These are phyloP conservation scores for Tarsius wallacei DNA, from an alignment of 2,797 vertebrate genomes.

Conservation along the genomic window DNA sequence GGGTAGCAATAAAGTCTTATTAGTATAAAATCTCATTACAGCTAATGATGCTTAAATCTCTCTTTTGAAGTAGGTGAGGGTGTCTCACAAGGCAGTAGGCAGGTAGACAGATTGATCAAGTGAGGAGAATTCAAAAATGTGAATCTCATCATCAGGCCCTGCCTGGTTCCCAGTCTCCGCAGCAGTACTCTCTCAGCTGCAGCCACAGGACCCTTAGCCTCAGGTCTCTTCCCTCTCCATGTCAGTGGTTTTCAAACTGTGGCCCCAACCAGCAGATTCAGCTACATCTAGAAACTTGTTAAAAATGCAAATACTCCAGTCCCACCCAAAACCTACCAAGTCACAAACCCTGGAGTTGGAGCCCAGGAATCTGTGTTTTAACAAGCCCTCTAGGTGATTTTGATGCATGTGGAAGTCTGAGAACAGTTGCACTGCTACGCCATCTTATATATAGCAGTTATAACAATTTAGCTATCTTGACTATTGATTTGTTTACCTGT, in stretches of 20 bases:
- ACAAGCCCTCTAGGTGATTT: background rate
- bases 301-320: background rate
- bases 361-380: background rate
- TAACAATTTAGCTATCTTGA: background rate
- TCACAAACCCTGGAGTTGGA: background rate
- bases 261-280: background rate
- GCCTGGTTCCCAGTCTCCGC: background rate
- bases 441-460: background rate
- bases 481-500: background rate
- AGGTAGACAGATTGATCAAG: slow-evolving; percentile 40
- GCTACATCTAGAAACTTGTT: background rate
- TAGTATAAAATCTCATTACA: slow-evolving; percentile 77
- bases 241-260: background rate
- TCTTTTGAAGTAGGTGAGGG: slow-evolving; percentile 42
- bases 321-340: background rate
- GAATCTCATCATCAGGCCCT: background rate
- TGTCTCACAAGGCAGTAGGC: slow-evolving; percentile 27
- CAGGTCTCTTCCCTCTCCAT: background rate
- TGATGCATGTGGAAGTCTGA: background rate
- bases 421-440: fast-evolving
- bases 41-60: slow-evolving; percentile 64
- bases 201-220: background rate
- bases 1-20: slow-evolving; percentile 76
- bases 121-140: background rate
- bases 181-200: background rate